phyloP scores from a whole-genome alignment of 92 coral and sea anemone genomes.

The Phenganax subtilis region DNA sequence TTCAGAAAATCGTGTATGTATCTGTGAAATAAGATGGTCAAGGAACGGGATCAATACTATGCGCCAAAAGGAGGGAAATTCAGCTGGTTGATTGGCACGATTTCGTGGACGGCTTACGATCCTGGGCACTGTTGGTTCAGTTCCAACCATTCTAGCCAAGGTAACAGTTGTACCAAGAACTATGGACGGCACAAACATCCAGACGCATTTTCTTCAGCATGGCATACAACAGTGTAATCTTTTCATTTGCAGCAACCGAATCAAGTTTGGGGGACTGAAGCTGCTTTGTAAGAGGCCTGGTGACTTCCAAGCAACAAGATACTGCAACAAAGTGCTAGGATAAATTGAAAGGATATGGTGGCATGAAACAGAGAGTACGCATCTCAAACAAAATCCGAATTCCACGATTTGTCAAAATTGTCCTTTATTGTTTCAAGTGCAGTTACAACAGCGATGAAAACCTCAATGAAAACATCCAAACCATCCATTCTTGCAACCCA shows the following conservation, averaged over 20 bases:
- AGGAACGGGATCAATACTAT: neutral
- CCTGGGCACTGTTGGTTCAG: no score
- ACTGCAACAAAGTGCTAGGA: slow-evolving; percentile 31
- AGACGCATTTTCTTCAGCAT: slow-evolving; percentile 1
- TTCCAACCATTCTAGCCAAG: neutral
- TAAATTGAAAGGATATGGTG: slow-evolving; percentile 25
- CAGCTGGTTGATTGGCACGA: neutral
- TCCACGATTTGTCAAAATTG: neutral
- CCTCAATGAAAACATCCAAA: no score
- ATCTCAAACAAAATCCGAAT: neutral
- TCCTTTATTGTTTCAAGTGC: neutral
- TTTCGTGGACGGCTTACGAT: no score
- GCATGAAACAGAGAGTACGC: slow-evolving; percentile 19
- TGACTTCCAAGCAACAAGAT: slow-evolving; percentile 13
- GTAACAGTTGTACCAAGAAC: slow-evolving; percentile 1
- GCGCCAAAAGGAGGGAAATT: neutral
- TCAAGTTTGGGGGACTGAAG: slow-evolving; percentile 28
- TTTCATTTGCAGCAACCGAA: slow-evolving; percentile 25
- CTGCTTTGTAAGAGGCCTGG: slow-evolving; percentile 33
- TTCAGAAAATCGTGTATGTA: no score
- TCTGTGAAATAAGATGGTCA: neutral
- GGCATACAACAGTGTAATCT: slow-evolving; percentile 4
- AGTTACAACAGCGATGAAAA: no score
- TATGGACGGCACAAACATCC: slow-evolving; percentile 14
- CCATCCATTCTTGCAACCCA: no score